Evolutionary conservation across 2,888 invertebrate genomes (phyloP).

Genomic region (Pyrrhosoma nymphula): DNA sequence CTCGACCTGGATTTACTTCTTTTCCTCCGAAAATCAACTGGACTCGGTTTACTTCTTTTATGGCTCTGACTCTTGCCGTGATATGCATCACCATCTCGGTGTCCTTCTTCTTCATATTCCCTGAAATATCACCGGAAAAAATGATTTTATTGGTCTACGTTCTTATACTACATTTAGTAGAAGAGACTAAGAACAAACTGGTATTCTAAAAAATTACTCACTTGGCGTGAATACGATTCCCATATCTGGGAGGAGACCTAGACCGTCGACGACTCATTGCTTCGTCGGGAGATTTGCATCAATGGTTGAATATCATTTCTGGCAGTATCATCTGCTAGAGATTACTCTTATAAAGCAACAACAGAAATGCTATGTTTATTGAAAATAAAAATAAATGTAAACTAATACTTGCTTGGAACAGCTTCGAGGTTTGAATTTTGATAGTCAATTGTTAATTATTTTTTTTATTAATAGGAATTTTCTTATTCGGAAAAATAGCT

Average conservation of each 20-base stretch:
- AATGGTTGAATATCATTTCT: not conserved
- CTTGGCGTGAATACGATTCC: not conserved
- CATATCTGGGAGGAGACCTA: not conserved
- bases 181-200: no score
- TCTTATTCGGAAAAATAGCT: not conserved
- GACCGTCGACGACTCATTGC: not conserved
- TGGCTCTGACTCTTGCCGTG: not conserved
- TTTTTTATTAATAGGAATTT: not conserved
- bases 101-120: not conserved
- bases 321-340: not conserved
- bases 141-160: no score
- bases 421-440: not conserved
- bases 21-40: not conserved
- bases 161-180: no score
- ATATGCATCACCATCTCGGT: not conserved
- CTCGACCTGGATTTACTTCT: constrained; percentile 6
- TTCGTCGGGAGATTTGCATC: not conserved
- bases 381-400: no score
- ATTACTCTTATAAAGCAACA: not conserved
- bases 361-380: no score
- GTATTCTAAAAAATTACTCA: not conserved
- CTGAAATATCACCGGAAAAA: not conserved
- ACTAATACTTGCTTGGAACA: no score
- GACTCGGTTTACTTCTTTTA: not conserved
- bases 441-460: not conserved